Conservation (phyloP, 2,797 vertebrate species). For the Paramormyrops hopkinsi region DNA sequence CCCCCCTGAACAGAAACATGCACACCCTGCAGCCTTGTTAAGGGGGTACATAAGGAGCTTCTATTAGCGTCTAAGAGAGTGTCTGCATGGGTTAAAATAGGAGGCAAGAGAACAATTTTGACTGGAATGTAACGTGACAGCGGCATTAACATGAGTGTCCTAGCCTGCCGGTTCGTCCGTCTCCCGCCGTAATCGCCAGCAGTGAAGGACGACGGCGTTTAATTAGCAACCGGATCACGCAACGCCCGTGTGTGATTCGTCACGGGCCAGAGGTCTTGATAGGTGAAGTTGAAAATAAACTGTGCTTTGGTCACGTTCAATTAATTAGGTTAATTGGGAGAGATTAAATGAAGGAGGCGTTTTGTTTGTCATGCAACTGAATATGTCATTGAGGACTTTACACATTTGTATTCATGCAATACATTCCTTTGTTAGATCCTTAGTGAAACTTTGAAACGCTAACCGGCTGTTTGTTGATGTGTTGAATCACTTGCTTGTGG, state of each 20-base stretch:
- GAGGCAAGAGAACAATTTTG: not conserved
- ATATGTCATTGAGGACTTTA: not conserved
- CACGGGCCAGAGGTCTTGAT: not conserved
- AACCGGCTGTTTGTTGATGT: not conserved
- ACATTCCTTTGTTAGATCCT: not conserved
- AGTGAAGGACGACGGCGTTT: constrained; percentile 25
- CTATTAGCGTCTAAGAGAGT: not conserved
- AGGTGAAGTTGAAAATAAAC: not conserved
- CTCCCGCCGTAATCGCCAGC: constrained; percentile 15
- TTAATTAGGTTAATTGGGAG: not conserved
- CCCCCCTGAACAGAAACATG: not conserved
- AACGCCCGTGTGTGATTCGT: not conserved
- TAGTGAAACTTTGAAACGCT: not conserved
- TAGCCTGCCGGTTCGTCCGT: constrained; percentile 17
- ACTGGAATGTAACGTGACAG: constrained; percentile 23
- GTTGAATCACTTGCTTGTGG: not conserved
- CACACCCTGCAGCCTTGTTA: not conserved
- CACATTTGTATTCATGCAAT: not conserved
- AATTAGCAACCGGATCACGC: constrained; percentile 15
- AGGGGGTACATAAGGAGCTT: not conserved
- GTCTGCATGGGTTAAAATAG: not conserved
- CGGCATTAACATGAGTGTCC: constrained; percentile 25
- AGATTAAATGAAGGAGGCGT: not conserved
- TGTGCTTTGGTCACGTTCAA: not conserved
- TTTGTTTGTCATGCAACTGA: not conserved